These are phyloP conservation scores for Oncorhynchus tshawytscha DNA, from an alignment of 2,113 vertebrate species.

Conservation along the genomic window DNA sequence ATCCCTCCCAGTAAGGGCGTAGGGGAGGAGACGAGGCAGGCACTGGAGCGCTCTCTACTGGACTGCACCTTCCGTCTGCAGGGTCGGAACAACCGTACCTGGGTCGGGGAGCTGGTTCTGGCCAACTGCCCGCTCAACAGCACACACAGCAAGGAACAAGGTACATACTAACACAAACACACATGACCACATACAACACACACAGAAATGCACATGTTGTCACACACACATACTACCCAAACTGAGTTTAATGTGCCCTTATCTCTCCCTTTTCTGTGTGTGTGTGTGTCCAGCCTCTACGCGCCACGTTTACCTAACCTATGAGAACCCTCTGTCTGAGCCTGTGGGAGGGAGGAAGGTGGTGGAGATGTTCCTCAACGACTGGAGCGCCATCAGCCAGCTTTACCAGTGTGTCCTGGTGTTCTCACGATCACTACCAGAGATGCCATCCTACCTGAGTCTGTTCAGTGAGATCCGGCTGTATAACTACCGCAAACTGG, in stretches of 20 bases:
- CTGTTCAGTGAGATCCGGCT: constrained; percentile 94
- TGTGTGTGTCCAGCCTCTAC: constrained; percentile 79
- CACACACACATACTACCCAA: background rate
- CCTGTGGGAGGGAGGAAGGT: constrained; percentile 96
- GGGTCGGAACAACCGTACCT: constrained; percentile 97
- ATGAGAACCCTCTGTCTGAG: constrained; percentile 94
- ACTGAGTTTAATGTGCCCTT: background rate
- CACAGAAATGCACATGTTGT: constrained; percentile 92
- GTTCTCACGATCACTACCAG: constrained; percentile 90
- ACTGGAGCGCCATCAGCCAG: constrained; percentile 94
- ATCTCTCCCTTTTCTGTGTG: background rate
- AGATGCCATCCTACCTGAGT: constrained; percentile 91
- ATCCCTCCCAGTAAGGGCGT: constrained; percentile 93
- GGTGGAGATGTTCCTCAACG: constrained; percentile 97
- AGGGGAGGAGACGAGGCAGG: constrained; percentile 88
- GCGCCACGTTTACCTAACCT: constrained; percentile 92
- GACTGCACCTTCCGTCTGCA: constrained; percentile 98
- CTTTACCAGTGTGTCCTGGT: constrained; percentile 96
- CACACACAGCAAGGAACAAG: constrained; percentile 93
- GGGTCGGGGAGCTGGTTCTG: constrained; percentile 96
- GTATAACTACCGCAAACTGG: constrained; percentile 97
- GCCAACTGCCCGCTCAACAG: constrained; percentile 94
- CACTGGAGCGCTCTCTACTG: constrained; percentile 88
- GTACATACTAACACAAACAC: constrained; percentile 55
- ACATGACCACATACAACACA: constrained; percentile 69